Conservation (phyloP, 2,113 vertebrate species). For the Daubentonia madagascariensis region DNA sequence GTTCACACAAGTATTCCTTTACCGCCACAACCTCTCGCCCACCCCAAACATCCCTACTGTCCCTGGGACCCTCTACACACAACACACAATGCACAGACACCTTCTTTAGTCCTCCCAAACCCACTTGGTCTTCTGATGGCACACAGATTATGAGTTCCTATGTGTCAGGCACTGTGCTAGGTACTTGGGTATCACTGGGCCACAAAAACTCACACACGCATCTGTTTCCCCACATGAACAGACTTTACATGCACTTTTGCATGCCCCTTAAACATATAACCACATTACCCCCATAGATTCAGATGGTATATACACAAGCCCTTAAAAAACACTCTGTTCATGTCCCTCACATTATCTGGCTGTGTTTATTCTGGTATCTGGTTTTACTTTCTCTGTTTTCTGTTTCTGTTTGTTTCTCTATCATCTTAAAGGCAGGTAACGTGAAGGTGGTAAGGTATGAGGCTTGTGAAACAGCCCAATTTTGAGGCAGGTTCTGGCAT, state of each 20-base stretch:
- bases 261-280: background rate
- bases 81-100: background rate
- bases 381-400: background rate
- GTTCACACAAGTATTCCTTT: background rate
- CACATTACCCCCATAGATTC: background rate
- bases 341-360: background rate
- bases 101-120: background rate
- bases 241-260: background rate
- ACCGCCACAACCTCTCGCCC: background rate
- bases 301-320: background rate
- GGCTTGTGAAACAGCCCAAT: background rate
- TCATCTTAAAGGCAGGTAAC: background rate
- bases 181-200: background rate
- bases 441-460: background rate
- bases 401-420: slow-evolving; percentile 12
- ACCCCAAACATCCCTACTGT: background rate
- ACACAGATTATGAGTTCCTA: background rate
- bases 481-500: background rate
- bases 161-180: background rate
- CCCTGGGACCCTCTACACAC: background rate
- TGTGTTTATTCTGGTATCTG: background rate
- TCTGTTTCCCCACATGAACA: background rate
- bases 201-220: background rate
- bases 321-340: background rate
- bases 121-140: background rate